These are phyloP conservation scores for Cisticola juncidis DNA, from an alignment of 2,113 vertebrate species.

Conservation along the genomic window DNA sequence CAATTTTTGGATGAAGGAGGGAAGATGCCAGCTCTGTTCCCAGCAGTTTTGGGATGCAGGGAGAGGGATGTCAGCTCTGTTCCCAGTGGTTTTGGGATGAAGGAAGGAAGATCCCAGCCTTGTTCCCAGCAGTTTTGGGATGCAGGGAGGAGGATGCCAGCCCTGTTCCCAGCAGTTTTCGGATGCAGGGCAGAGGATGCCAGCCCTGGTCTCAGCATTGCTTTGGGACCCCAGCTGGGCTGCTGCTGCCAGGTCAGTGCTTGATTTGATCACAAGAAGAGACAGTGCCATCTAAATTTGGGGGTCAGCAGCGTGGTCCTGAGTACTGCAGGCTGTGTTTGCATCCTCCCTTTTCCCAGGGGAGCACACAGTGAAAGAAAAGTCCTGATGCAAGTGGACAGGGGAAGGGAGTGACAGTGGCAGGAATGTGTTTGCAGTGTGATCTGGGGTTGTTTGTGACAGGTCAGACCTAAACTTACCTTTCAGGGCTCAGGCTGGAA, in stretches of 20 bases:
- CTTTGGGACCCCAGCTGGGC: neutral
- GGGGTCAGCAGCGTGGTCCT: neutral
- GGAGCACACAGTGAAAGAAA: neutral
- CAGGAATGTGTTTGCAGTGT: neutral
- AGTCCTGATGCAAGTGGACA: neutral
- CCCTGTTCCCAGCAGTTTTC: rapidly evolving
- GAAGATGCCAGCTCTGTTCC: neutral
- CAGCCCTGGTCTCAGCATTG: rapidly evolving
- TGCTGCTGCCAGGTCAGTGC: neutral
- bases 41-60: neutral
- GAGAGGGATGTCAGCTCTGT: rapidly evolving
- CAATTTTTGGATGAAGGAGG: neutral
- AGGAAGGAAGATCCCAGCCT: neutral
- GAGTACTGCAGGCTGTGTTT: neutral
- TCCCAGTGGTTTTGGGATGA: neutral
- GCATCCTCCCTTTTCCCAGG: neutral
- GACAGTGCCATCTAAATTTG: rapidly evolving
- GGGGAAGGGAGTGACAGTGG: neutral
- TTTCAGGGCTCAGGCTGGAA: neutral
- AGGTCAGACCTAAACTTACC: neutral
- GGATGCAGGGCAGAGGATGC: neutral
- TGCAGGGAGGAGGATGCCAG: neutral
- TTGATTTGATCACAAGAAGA: neutral
- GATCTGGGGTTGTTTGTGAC: neutral
- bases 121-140: neutral